Base-by-base conservation (phyloP, 2,888 invertebrate genomes). In the Ceramica pisi region DNA sequence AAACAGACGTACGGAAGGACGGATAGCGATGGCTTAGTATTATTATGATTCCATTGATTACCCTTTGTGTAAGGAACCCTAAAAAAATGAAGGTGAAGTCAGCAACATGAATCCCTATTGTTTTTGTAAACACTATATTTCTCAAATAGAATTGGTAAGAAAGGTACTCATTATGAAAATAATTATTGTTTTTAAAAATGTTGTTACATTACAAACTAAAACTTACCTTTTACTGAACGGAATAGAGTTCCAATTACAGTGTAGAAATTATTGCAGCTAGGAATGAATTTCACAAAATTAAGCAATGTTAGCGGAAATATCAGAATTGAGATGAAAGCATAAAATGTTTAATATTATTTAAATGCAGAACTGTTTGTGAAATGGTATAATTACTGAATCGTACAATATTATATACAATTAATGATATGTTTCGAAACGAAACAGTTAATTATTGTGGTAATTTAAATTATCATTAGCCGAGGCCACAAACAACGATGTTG, bases 201-300 rank as follows among this genome's bases (percentile, higher is more conserved):
- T 23, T 12, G 7, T 23, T n/a, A 44, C 35, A 51, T 16, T 14
- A 12, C 5, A 38, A 55, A 41, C 6, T 12, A 38, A 38, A 21
- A 38, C 1, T 5, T 44, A 53, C n/a, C 23, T 8, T 44, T 14
- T n/a, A 3, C 2, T 23, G 6, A 16, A 16, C 1, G 4, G 8
- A 74, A 41, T 55, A 23, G 48, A 31, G 31, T 41, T 46, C 21
- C 53, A 12, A 71, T 53, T 53, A 5, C 51, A 44, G n/a, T 50
- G 14, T 12, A 14, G 5, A 10, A 2, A 1, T 2, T 8, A 56
- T 19, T 50, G 12, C n/a, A 26, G 35, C 21, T 26, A 8, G n/a
- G 14, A 12, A 16, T 8, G 16, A 21, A n/a, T 73, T 41, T n/a
- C 9, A 10, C 38, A 74, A 64, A 74, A 55, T 64, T 62, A 23